Evolutionary conservation across 2,888 invertebrate species (phyloP).

Genomic region (Lepidochrysops patricia): DNA sequence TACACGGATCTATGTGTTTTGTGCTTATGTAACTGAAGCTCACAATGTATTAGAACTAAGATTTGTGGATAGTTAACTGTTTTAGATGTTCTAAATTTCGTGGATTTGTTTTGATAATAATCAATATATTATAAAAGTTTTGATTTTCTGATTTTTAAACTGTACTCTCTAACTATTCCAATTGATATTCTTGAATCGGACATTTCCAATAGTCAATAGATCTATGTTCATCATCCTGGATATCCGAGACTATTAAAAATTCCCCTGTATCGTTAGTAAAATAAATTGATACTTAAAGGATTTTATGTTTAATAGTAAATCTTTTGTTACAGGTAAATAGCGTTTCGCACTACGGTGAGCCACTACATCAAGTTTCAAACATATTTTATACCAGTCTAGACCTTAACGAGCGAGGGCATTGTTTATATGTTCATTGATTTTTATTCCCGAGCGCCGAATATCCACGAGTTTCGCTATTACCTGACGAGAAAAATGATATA

Average conservation of each 20-base stretch:
- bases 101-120: neutral
- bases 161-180: neutral
- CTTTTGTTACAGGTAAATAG: slow-evolving; percentile 45
- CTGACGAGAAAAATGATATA: neutral
- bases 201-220: neutral
- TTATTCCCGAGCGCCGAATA: slow-evolving; percentile 1
- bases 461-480: neutral
- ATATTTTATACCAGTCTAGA: slow-evolving; percentile 11
- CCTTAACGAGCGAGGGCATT: slow-evolving; percentile 9
- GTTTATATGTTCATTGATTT: slow-evolving; percentile 10
- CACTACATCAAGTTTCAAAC: slow-evolving; percentile 11
- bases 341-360: slow-evolving; percentile 24
- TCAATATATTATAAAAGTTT: too few relatives aligned
- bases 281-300: slow-evolving; percentile 9
- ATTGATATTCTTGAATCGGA: neutral
- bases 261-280: slow-evolving; percentile 4
- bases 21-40: neutral
- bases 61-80: neutral
- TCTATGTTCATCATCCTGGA: neutral
- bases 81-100: neutral
- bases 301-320: slow-evolving; percentile 31
- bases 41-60: neutral
- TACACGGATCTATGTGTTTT: neutral
- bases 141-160: too few relatives aligned
- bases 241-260: slow-evolving; percentile 1